Evolutionary conservation across 2,888 invertebrate genomes (phyloP), one percentile per base, ranked within the genome.

Genomic region (Megalurothrips usitatus): DNA sequence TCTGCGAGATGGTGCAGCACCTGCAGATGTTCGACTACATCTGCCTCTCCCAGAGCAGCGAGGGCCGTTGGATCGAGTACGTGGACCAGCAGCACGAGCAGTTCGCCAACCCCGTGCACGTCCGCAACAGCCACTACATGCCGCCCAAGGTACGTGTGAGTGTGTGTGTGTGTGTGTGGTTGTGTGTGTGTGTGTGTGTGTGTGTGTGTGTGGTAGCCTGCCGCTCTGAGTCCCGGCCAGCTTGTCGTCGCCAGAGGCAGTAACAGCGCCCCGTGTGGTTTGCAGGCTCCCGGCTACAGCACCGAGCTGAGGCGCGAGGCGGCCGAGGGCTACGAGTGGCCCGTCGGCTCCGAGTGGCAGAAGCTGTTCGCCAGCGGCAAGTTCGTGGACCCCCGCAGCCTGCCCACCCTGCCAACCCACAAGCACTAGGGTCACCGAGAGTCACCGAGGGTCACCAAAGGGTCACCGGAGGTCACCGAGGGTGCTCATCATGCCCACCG

Each of bases 1-100:
- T 97, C 4, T 97, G 97, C 86, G 97, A 97, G 89, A 94, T 96
- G 92, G 96, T 97, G 1, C 96, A 96, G 85, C 97, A 97, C 88
- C 89, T 97, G 79, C 94, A 96, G 87, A 92, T 93, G 88, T 96
- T 84, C 96, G 96, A 97, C 87, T 96, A 91, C 87, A 90, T 94
- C 4, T 90, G 91, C 80, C 87, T 96, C 34, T 93, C 94, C 14
- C 92, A 91, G 12, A 91, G 92, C 11, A 92, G 90, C 86, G 90
- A 94, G 80, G 92, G 91, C 78, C 90, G 95, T 79, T 90, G 94
- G 85, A 91, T 95, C 49, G 97, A 97, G 87, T 96, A 93, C 87
- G 94, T 96, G 14, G 96, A 96, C 86, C 96, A 97, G 85, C 94
- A 96, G 83, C 96, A 96, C 85, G 95, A 96, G 84, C 95, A 97